Evolutionary conservation across 2,888 invertebrate genomes (phyloP), one percentile per base, ranked within the genome.

Genomic region (Metalampra italica): DNA sequence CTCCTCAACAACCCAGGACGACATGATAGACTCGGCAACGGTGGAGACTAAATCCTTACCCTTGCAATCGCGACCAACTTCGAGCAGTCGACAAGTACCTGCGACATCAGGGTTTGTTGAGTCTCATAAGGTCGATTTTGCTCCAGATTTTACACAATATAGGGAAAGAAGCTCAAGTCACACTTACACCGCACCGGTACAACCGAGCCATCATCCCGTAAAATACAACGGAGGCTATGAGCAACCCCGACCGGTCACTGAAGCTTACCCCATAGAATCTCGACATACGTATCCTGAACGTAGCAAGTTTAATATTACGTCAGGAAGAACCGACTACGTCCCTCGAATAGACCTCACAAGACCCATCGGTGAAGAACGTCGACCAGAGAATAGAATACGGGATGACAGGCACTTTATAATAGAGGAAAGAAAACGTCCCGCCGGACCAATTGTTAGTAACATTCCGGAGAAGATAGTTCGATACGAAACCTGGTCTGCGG

Each of bases 1-100:
- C 79, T 96, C 96, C 0, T 96, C 96, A 0, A 96, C 97, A 0
- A 94, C 95, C 11, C 92, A 92, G 66, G 93, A 94, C 64, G 92
- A 92, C 47, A 77, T 87, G 3, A 69, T 87, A 11, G 92, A 92
- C 65, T 87, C 87, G 12, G 76, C 69, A 15, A 69, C 78, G 8
- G 62, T 71, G 52, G 89, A 89, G 55, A 79, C 61, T 66, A 86
- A 86, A 68, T 64, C 66, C 37, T 57, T 79, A 51, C 59, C 78
- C 29, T 52, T 82, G 47, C 79, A 77, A 61, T 67, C 77, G 47
- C 78, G 82, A 40, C 73, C 82, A 30, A 61, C 82, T 42, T 71
- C 83, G 22, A 75, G 65, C 55, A 73, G 59, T 57, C 71, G 80
- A 49, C 75, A 70, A 52, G 54, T 75, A 48, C 68, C 77, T 44